phyloP scores from a whole-genome alignment of 2,888 invertebrate species.

The Leptodirus hochenwartii region DNA sequence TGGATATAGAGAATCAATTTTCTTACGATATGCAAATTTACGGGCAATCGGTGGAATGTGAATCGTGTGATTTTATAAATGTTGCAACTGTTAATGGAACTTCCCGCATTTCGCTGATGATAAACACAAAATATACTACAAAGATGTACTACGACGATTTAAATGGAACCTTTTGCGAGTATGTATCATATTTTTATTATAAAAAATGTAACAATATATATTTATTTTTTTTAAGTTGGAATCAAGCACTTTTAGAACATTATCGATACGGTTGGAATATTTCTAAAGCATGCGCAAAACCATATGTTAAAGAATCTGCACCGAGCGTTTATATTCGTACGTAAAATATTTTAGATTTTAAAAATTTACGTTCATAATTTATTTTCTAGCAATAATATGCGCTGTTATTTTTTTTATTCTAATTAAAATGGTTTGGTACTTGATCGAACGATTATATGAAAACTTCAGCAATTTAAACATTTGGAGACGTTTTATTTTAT shows the following conservation, averaged over 20 bases:
- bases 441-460: constrained; percentile 28
- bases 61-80: constrained; percentile 23
- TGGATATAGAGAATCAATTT: constrained; percentile 22
- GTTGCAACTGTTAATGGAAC: constrained; percentile 16
- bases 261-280: constrained; percentile 27
- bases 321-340: constrained; percentile 28
- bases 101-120: constrained; percentile 19
- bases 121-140: constrained; percentile 23
- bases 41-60: constrained; percentile 26
- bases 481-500: constrained; percentile 14
- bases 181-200: no score
- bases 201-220: no score
- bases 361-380: no score
- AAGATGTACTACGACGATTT: constrained; percentile 17
- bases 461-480: constrained; percentile 16
- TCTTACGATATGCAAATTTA: constrained; percentile 17
- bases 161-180: constrained; percentile 18
- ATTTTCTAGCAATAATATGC: constrained; percentile 27
- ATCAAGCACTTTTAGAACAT: constrained; percentile 23
- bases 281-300: constrained; percentile 18
- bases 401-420: constrained; percentile 26
- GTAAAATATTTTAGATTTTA: no score
- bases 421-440: constrained; percentile 29
- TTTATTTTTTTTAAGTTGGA: no score
- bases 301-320: constrained; percentile 24